Conservation (phyloP, 2,888 invertebrate genomes). For the Periphyllus acericola region DNA sequence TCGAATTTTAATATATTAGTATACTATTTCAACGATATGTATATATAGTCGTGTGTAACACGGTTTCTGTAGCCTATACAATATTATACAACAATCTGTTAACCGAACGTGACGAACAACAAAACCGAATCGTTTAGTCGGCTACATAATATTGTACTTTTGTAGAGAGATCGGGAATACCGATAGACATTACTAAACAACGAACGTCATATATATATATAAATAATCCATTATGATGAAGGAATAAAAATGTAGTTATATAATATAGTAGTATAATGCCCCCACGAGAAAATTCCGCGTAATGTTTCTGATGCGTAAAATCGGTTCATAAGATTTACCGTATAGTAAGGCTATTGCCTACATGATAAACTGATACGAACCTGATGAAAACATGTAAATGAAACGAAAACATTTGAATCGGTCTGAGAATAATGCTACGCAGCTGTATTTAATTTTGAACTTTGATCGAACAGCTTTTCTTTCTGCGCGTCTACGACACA, state of each 20-base stretch:
- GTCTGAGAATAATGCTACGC: no score
- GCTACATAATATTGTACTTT: conserved; percentile 39
- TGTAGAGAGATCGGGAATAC: not conserved
- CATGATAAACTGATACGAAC: no score
- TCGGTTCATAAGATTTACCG: no score
- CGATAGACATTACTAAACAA: not conserved
- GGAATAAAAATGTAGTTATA: not conserved
- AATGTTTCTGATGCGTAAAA: no score
- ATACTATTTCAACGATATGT: not conserved
- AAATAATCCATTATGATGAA: not conserved
- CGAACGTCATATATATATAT: not conserved
- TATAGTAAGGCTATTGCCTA: no score
- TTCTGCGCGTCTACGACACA: no score
- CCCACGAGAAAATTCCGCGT: no score
- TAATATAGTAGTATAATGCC: no score
- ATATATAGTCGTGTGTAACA: not conserved
- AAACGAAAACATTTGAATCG: no score
- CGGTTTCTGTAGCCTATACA: not conserved
- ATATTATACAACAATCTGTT: not conserved
- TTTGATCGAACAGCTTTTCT: no score
- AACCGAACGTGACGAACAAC: not conserved
- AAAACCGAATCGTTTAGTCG: conserved; percentile 26
- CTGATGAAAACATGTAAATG: no score
- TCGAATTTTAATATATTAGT: not conserved
- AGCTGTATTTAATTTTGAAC: no score